A percentile compares a stretch with the other conserved stretches of the same genome.
Evolutionary conservation across 2,113 vertebrate genomes (phyloP).

Genomic region (Halcyon senegalensis): DNA sequence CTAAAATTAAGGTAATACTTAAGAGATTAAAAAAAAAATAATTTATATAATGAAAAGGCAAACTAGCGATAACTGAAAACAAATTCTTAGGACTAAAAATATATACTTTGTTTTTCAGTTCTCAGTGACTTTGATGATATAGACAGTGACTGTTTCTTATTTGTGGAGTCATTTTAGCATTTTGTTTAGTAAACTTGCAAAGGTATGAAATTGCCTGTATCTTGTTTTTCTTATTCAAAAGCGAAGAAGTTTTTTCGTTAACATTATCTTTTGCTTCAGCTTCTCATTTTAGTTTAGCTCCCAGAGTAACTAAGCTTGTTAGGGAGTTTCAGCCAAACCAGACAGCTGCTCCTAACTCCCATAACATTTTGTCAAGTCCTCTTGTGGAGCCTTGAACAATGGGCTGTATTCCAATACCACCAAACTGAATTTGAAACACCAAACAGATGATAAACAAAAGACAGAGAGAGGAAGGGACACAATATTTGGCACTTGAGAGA

Average conservation of each 20-base stretch:
- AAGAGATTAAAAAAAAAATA: neutral
- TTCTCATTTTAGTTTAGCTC: slow-evolving; percentile 33
- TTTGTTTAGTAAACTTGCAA: neutral
- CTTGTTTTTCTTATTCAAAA: neutral
- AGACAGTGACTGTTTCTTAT: neutral
- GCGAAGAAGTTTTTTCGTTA: neutral
- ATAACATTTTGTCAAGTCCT: slow-evolving; percentile 39
- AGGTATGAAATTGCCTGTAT: neutral
- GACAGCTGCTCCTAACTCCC: slow-evolving; percentile 47
- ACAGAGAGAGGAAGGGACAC: neutral
- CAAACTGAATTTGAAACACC: neutral
- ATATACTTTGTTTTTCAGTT: neutral
- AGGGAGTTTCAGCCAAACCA: slow-evolving; percentile 32
- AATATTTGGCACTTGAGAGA: neutral
- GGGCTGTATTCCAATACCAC: neutral
- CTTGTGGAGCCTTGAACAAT: slow-evolving; percentile 3
- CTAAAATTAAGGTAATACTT: neutral
- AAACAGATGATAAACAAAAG: slow-evolving; percentile 20
- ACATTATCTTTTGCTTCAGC: slow-evolving; percentile 8
- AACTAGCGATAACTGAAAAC: neutral
- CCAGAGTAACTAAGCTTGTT: slow-evolving; percentile 38
- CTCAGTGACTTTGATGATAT: neutral
- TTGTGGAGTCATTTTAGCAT: neutral
- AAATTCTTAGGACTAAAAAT: neutral
- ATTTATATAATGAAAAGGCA: neutral